Evolutionary conservation across 1,140 invertebrate genomes (phyloP).

Genomic region (Trichomalopsis sarcophagae): DNA sequence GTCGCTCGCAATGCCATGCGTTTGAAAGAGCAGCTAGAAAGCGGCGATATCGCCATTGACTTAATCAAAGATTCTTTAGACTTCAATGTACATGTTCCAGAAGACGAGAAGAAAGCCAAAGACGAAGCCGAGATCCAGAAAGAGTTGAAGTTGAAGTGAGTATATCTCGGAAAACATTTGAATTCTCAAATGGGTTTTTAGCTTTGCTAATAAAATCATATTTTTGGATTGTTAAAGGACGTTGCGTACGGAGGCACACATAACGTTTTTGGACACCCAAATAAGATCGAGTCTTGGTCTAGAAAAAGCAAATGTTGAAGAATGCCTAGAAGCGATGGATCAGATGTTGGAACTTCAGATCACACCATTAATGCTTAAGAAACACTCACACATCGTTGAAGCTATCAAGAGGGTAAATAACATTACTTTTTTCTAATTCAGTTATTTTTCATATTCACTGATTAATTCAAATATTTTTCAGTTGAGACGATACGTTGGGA

Average conservation of each 20-base stretch:
- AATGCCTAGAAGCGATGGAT: constrained; percentile 78
- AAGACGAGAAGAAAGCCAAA: constrained; percentile 74
- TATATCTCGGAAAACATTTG: background rate
- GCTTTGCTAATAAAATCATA: background rate
- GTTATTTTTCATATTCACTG: background rate
- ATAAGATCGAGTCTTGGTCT: constrained; percentile 82
- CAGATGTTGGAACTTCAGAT: constrained; percentile 80
- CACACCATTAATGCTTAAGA: constrained; percentile 87
- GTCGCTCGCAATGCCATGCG: constrained; percentile 77
- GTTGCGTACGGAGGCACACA: constrained; percentile 81
- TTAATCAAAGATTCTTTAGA: constrained; percentile 77
- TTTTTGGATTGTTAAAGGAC: constrained; percentile 69
- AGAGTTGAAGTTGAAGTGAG: constrained; percentile 67
- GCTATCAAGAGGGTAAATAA: constrained; percentile 79
- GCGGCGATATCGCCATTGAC: constrained; percentile 77
- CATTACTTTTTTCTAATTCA: constrained; percentile 16
- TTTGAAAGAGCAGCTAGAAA: constrained; percentile 78
- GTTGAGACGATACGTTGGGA: constrained; percentile 84
- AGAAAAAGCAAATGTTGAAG: constrained; percentile 80
- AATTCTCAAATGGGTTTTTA: background rate
- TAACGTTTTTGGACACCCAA: constrained; percentile 83
- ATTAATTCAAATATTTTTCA: constrained; percentile 56
- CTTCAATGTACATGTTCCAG: constrained; percentile 73
- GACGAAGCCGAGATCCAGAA: constrained; percentile 62
- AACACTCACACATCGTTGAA: constrained; percentile 88